phyloP scores from a whole-genome alignment of 2,888 invertebrate genomes.

The Epinotia bilunana region DNA sequence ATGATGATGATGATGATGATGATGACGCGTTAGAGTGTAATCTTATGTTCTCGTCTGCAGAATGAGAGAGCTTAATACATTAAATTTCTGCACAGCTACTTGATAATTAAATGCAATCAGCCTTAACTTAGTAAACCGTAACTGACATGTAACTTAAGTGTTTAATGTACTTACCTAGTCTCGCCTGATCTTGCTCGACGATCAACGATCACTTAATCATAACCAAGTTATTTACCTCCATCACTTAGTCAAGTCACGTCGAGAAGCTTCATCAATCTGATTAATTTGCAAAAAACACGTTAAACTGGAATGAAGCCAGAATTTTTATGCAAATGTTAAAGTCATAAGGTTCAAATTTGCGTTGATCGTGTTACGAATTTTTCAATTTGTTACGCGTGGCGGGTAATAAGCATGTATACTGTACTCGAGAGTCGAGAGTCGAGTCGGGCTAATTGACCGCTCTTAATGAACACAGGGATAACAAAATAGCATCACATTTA shows the following conservation, averaged over 20 bases:
- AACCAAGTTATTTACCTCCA: background rate
- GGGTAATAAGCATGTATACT: conserved; percentile 11
- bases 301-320: background rate
- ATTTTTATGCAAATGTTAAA: background rate
- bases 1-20: too few relatives aligned
- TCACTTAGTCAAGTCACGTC: conserved; percentile 3
- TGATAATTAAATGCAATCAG: background rate
- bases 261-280: background rate
- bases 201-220: conserved; percentile 7
- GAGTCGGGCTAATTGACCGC: conserved; percentile 7
- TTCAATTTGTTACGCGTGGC: conserved; percentile 1
- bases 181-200: background rate
- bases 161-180: background rate
- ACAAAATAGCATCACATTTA: background rate
- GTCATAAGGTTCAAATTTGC: background rate
- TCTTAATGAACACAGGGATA: conserved; percentile 8
- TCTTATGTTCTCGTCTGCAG: too few relatives aligned
- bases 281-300: conserved; percentile 3
- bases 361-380: background rate
- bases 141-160: background rate
- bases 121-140: background rate
- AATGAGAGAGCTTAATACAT: too few relatives aligned
- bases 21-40: too few relatives aligned
- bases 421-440: conserved; percentile 4
- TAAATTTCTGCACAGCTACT: too few relatives aligned